Conservation (phyloP, 2,797 vertebrate species). For the Peromyscus melanophrys region DNA sequence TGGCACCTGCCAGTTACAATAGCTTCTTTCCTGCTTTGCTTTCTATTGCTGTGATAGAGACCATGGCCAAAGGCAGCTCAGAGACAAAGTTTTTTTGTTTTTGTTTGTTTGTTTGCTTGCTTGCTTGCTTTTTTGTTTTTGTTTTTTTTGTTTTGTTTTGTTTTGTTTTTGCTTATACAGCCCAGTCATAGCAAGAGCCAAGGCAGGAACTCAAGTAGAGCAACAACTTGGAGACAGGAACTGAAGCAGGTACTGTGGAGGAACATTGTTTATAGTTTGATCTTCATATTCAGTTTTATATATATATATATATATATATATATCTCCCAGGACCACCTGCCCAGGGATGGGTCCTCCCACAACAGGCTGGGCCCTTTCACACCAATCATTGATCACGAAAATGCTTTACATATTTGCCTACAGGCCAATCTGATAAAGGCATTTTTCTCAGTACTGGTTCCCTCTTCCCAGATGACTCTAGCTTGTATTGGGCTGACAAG, state of each 20-base stretch:
- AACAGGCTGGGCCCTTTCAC: not conserved
- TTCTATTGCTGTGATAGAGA: not conserved
- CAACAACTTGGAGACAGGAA: not conserved
- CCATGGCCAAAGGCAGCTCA: not conserved
- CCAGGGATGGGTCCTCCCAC: not conserved
- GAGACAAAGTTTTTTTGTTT: not conserved
- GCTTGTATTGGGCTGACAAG: not conserved
- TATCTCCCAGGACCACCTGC: no score
- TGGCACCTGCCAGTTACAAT: no score
- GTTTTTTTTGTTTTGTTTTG: no score
- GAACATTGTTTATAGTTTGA: not conserved
- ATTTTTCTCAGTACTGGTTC: not conserved
- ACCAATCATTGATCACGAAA: not conserved
- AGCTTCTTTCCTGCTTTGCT: not conserved
- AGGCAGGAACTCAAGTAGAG: not conserved
- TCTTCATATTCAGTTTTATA: not conserved
- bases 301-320: no score
- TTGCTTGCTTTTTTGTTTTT: no score
- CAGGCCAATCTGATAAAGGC: not conserved
- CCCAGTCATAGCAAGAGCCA: not conserved
- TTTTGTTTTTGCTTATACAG: not conserved
- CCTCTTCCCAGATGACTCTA: not conserved
- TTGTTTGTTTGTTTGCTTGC: no score
- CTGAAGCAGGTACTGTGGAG: not conserved
- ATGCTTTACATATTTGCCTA: not conserved